These are phyloP conservation scores for Hippolais icterina DNA, from an alignment of 2,113 vertebrate species.

Conservation along the genomic window DNA sequence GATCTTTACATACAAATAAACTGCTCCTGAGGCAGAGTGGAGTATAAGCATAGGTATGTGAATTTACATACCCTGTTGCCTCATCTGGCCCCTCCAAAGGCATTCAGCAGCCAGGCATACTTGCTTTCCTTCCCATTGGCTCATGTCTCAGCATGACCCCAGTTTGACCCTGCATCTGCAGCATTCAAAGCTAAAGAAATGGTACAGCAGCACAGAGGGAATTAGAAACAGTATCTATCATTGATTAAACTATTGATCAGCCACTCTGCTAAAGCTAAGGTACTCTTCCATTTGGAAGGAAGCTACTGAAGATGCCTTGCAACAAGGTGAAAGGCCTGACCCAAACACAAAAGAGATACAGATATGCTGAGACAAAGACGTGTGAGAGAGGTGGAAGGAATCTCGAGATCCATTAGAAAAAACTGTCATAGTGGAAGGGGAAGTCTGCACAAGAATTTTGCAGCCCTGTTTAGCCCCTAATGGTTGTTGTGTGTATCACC, in stretches of 20 bases:
- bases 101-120: neutral
- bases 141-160: neutral
- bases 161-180: neutral
- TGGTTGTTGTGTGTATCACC: neutral
- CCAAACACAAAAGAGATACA: neutral
- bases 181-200: neutral
- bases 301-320: neutral
- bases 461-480: neutral
- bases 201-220: neutral
- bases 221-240: constrained; percentile 8
- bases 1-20: neutral
- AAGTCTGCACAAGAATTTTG: neutral
- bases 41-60: neutral
- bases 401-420: accelerated
- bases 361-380: neutral
- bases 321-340: neutral
- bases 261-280: neutral
- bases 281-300: neutral
- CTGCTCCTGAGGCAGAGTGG: neutral
- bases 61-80: neutral
- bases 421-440: neutral
- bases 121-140: neutral
- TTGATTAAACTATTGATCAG: constrained; percentile 54
- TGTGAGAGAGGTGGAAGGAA: neutral
- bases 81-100: neutral